Evolutionary conservation across 2,888 invertebrate genomes (phyloP).

Genomic region (Siphonodentalium dalli): DNA sequence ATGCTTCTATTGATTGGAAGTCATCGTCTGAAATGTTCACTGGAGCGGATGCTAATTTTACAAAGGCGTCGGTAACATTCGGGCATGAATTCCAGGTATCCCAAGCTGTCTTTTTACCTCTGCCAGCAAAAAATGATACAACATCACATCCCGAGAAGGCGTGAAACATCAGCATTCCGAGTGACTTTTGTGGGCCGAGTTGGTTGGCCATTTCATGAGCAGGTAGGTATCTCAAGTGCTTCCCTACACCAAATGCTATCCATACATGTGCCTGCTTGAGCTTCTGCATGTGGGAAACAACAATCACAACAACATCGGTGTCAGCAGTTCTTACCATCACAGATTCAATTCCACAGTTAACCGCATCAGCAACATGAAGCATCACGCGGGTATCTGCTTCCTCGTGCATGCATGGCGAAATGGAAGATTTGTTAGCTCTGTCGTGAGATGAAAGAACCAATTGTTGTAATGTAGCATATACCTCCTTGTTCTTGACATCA

Average conservation of each 20-base stretch:
- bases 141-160: slow-evolving; percentile 28
- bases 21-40: too few relatives aligned
- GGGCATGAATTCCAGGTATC: too few relatives aligned
- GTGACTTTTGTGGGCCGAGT: slow-evolving; percentile 12
- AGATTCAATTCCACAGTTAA: slow-evolving; percentile 3
- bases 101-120: slow-evolving; percentile 14
- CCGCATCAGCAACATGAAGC: slow-evolving; percentile 12
- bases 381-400: slow-evolving; percentile 25
- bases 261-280: too few relatives aligned
- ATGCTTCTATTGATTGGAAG: too few relatives aligned
- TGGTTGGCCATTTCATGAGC: slow-evolving; percentile 13
- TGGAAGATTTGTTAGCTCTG: background rate
- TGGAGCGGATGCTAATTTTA: too few relatives aligned
- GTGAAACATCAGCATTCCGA: too few relatives aligned
- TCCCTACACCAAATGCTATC: slow-evolving; percentile 27
- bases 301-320: slow-evolving; percentile 26
- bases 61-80: too few relatives aligned
- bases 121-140: slow-evolving; percentile 8
- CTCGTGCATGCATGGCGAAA: slow-evolving; percentile 24
- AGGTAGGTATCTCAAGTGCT: slow-evolving; percentile 19
- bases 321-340: slow-evolving; percentile 18
- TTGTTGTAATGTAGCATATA: background rate
- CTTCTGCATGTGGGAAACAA: slow-evolving; percentile 9
- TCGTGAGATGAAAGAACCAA: slow-evolving; percentile 1
- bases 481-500: background rate